These are phyloP conservation scores for Dioctria rufipes DNA, from an alignment of 2,888 invertebrate genomes.

Conservation along the genomic window DNA sequence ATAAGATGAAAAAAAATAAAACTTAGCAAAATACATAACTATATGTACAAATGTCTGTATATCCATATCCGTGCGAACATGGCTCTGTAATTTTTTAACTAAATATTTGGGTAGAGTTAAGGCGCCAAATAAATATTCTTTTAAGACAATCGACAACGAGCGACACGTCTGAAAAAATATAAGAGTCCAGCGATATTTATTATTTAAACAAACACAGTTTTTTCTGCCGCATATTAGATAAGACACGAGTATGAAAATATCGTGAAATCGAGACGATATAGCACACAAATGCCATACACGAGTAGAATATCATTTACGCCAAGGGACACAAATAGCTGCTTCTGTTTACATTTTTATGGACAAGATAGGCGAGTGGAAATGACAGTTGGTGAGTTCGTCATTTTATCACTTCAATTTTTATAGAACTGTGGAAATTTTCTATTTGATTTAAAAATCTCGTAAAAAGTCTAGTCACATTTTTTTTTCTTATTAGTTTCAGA, in stretches of 20 bases:
- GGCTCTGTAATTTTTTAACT: neutral
- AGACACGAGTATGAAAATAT: slow-evolving; percentile 18
- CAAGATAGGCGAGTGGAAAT: no score
- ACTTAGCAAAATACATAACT: neutral
- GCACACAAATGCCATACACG: neutral
- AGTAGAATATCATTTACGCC: neutral
- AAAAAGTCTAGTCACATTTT: no score
- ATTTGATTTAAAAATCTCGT: no score
- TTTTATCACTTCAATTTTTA: no score
- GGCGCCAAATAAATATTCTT: slow-evolving; percentile 21
- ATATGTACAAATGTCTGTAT: no score
- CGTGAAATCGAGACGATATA: slow-evolving; percentile 54
- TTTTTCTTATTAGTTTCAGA: no score
- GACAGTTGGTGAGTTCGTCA: no score
- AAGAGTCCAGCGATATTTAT: slow-evolving; percentile 2
- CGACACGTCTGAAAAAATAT: slow-evolving; percentile 1
- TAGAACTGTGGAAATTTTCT: no score
- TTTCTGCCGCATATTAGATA: neutral
- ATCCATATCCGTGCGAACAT: neutral
- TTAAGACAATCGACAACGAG: slow-evolving; percentile 20
- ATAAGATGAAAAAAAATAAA: neutral
- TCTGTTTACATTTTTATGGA: no score
- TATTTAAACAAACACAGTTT: slow-evolving; percentile 35
- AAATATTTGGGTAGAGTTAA: neutral
- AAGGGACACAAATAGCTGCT: no score